A percentile compares a stretch with the other conserved stretches of the same genome.
phyloP scores from a whole-genome alignment of 2,113 vertebrate species.

The Pelobates fuscus region DNA sequence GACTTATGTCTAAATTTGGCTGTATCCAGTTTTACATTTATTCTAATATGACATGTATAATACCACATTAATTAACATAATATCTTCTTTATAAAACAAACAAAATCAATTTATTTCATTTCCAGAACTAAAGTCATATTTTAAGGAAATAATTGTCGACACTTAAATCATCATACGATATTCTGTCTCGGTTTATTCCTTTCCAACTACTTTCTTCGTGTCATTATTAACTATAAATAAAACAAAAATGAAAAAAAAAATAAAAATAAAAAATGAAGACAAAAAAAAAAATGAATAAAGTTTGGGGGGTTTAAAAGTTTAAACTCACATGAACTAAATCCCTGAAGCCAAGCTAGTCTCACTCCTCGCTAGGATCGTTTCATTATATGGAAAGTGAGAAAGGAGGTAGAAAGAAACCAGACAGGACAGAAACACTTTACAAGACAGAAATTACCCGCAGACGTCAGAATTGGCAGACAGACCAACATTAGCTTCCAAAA shows the following conservation, averaged over 20 bases:
- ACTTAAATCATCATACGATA: too few relatives aligned
- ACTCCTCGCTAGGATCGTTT: background rate
- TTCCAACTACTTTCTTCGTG: background rate
- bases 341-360: background rate
- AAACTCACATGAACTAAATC: constrained; percentile 3
- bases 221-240: background rate
- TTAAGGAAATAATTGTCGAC: too few relatives aligned
- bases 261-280: background rate
- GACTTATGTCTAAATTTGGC: too few relatives aligned
- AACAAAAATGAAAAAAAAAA: background rate
- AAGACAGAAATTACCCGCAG: background rate
- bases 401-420: background rate
- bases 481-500: background rate
- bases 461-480: constrained; percentile 3
- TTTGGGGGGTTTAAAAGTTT: constrained; percentile 1
- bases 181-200: too few relatives aligned
- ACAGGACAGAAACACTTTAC: background rate
- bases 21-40: too few relatives aligned
- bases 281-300: background rate
- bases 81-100: too few relatives aligned
- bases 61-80: too few relatives aligned
- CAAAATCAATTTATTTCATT: too few relatives aligned
- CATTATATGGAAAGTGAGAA: constrained; percentile 19
- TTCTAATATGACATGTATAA: too few relatives aligned
- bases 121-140: too few relatives aligned